Base-by-base conservation (phyloP, 2,113 vertebrate species). In the Petaurus breviceps region DNA sequence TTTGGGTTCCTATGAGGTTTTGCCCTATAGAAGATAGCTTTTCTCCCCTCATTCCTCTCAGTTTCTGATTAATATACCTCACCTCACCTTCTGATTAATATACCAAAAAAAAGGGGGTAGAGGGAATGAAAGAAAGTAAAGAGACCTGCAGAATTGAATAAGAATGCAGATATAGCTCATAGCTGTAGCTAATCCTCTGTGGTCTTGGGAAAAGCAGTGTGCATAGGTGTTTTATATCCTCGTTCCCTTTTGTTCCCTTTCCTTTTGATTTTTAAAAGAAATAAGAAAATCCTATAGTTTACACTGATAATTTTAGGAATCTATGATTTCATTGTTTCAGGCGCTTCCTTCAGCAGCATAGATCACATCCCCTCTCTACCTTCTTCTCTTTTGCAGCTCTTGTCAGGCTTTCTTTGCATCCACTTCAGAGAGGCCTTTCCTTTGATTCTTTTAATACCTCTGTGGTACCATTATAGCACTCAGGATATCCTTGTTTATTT, bases 1-100 rank as follows among this genome's bases (percentile, higher is more conserved):
- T 96, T 95, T 97, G 94, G 93, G 96, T 55, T 61, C 94, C 95
- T 97, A 22, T 95, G 97, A 97, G 96, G 37, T 95, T 97, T 97
- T 97, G 57, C 90, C 96, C 95, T 93, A 90, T 55, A 93, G 4
- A 95, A 94, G 90, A 16, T 90, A 97, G 94, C 92, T 77, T 0
- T 54, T 95, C 54, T 50, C 23, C 97, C 61, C 54, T 93, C 84
- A 49, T 91, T 1, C 0, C 0, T 95, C 95, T 92, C 51, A 92
- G 47, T 84, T 93, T 95, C 92, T 95, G 94, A 95, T 95, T 95
- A 95, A 97, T 97, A 94, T 89, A 77, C 92, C 90, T 51, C 12
- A n/a, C 94, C 95, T 92, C 51, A 92, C 61, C 90, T 93, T 95
- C 92, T 95, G 94, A 95, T 95, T 95, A 95, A 97, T 97, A 93